phyloP scores from a whole-genome alignment of 1,140 invertebrate species.

The Aphaenogaster floridana region DNA sequence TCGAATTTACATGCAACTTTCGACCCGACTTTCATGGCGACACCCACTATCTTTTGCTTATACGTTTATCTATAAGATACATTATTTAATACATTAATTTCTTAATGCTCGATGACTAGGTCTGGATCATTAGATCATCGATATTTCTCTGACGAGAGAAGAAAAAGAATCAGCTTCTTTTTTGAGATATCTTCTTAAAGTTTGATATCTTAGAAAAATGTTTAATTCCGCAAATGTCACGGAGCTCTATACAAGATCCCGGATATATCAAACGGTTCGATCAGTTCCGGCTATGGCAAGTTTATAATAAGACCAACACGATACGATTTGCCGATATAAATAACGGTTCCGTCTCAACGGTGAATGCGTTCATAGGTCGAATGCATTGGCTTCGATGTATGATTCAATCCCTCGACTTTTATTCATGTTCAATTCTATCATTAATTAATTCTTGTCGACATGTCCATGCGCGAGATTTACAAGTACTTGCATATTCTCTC shows the following conservation, averaged over 20 bases:
- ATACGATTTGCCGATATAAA: not conserved
- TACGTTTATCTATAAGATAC: no score
- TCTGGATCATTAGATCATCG: not conserved
- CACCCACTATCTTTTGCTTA: no score
- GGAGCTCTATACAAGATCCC: not conserved
- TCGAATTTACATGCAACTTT: not conserved
- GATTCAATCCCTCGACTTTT: not conserved
- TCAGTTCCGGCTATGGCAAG: not conserved
- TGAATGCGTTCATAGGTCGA: conserved; percentile 6
- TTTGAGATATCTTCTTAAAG: not conserved
- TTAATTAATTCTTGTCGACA: not conserved
- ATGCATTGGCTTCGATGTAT: not conserved
- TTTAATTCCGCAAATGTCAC: not conserved
- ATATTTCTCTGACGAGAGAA: not conserved
- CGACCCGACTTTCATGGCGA: no score
- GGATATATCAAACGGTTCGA: not conserved
- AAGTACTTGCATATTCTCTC: not conserved
- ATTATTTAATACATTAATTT: not conserved
- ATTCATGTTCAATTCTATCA: not conserved
- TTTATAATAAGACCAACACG: not conserved
- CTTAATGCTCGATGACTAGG: not conserved
- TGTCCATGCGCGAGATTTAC: not conserved
- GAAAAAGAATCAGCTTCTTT: not conserved
- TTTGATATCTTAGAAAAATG: no score
- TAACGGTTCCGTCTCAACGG: not conserved